Conservation (phyloP, 2,113 vertebrate species). For the Agelaius phoeniceus region DNA sequence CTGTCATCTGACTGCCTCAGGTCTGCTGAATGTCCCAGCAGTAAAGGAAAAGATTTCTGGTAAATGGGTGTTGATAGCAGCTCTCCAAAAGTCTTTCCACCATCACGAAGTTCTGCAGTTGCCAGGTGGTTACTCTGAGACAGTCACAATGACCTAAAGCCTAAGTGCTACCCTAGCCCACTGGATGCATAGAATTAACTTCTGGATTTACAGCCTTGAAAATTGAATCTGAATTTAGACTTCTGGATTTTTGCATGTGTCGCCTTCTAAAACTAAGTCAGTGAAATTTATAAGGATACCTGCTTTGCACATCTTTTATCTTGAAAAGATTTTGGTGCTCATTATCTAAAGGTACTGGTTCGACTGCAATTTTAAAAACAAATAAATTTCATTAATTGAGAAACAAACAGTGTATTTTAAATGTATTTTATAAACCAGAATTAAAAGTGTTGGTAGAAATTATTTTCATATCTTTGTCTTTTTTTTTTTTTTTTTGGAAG, state of each 20-base stretch:
- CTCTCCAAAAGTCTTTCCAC: background rate
- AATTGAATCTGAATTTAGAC: background rate
- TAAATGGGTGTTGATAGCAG: background rate
- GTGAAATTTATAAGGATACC: background rate
- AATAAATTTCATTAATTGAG: background rate
- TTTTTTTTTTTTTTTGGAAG: background rate
- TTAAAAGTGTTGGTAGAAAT: background rate
- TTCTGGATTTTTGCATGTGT: background rate
- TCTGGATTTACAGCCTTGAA: background rate
- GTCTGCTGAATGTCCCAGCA: background rate
- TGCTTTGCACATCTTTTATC: background rate
- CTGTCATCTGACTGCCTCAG: background rate
- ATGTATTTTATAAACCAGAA: background rate
- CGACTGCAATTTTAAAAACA: background rate
- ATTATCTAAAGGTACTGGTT: background rate
- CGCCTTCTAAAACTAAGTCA: background rate
- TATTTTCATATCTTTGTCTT: background rate
- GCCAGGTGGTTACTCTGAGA: background rate
- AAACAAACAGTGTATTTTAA: background rate
- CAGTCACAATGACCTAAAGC: background rate
- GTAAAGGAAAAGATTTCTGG: background rate
- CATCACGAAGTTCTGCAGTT: background rate
- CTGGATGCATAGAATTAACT: background rate
- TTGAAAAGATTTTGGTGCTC: background rate
- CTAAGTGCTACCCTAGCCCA: background rate